Percentiles rank a stretch among this genome's conserved stretches.
phyloP scores from a whole-genome alignment of 2,113 vertebrate species.

The Naja naja region DNA sequence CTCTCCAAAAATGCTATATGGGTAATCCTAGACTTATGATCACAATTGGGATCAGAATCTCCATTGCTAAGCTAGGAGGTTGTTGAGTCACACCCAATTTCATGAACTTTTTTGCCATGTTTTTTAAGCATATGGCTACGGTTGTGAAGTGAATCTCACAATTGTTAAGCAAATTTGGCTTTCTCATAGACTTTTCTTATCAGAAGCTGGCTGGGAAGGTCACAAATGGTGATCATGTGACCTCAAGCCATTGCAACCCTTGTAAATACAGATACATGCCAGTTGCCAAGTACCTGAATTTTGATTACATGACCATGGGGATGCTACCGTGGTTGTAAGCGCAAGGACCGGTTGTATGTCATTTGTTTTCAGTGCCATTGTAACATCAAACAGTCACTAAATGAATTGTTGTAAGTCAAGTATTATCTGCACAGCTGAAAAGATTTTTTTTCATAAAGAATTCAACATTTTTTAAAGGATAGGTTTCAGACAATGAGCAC shows the following conservation, averaged over 20 bases:
- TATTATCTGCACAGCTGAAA: not conserved
- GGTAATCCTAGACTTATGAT: not conserved
- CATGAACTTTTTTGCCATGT: not conserved
- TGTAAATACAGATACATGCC: not conserved
- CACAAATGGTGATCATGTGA: not conserved
- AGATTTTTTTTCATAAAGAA: not conserved
- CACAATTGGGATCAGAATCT: not conserved
- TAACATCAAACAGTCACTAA: not conserved
- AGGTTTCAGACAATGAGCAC: not conserved
- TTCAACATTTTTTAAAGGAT: not conserved
- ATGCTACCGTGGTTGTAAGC: not conserved
- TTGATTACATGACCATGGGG: not conserved
- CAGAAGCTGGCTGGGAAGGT: not conserved
- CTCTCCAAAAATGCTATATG: not conserved
- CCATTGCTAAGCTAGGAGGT: not conserved
- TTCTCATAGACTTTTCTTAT: not conserved
- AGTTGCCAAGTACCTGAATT: not conserved
- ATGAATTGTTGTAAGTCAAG: not conserved
- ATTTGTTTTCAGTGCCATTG: not conserved
- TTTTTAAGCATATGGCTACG: not conserved
- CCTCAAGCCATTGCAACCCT: not conserved
- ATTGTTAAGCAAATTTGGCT: not conserved
- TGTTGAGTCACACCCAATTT: not conserved
- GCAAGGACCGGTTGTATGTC: no score
- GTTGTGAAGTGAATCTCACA: not conserved